phyloP scores from a whole-genome alignment of 2,797 vertebrate genomes.

The Limosa lapponica region DNA sequence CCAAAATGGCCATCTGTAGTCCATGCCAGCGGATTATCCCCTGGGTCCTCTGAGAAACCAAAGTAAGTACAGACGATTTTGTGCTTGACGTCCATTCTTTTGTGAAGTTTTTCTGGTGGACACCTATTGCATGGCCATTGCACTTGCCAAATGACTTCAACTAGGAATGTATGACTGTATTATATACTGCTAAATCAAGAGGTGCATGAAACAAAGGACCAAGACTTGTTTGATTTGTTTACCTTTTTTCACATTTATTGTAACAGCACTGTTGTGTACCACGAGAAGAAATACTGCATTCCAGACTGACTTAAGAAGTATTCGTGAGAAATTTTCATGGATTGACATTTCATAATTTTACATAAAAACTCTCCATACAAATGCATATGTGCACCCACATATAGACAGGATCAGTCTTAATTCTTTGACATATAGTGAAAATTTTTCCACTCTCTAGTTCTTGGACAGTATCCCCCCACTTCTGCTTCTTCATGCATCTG shows the following conservation, averaged over 20 bases:
- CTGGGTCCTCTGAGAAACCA: background rate
- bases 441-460: background rate
- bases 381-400: background rate
- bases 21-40: background rate
- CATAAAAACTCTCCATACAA: background rate
- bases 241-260: background rate
- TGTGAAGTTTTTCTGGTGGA: background rate
- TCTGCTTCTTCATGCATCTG: background rate
- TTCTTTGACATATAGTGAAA: background rate
- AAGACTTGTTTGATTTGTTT: background rate
- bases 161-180: background rate
- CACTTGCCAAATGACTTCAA: background rate
- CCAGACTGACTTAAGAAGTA: background rate
- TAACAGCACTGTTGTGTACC: background rate
- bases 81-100: background rate
- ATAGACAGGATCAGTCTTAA: background rate
- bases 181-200: background rate
- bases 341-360: background rate
- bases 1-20: background rate
- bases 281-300: background rate
- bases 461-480: background rate
- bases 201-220: background rate
- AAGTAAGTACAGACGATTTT: background rate
- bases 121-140: background rate
- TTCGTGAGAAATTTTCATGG: background rate